These are phyloP conservation scores for Cephus sareptanus DNA, from an alignment of 2,888 invertebrate genomes.

Conservation along the genomic window DNA sequence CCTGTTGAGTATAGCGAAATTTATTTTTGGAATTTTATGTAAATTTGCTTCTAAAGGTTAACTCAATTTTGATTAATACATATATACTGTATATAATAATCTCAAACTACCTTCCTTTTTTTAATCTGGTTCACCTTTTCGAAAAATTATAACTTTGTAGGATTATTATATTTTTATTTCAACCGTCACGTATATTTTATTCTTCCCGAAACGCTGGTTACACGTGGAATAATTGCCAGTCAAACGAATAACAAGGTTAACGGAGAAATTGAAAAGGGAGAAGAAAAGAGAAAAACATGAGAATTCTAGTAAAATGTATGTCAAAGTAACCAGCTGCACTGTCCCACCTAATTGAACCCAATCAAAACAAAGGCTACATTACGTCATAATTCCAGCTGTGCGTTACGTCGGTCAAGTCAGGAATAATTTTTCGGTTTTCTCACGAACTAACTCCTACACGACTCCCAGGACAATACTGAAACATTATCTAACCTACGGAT, in stretches of 20 bases:
- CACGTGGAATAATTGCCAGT: no score
- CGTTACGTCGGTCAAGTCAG: background rate
- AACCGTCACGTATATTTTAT: no score
- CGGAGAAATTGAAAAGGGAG: background rate
- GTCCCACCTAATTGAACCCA: background rate
- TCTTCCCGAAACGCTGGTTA: no score
- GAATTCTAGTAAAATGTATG: background rate
- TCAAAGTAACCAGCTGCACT: background rate
- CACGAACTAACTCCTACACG: background rate
- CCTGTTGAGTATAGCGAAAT: background rate
- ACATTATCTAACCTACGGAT: background rate
- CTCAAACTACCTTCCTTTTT: background rate
- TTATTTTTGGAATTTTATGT: background rate
- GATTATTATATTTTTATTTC: no score
- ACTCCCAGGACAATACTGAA: background rate
- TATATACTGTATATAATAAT: no score
- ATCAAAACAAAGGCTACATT: background rate
- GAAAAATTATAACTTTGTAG: background rate
- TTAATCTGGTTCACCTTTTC: background rate
- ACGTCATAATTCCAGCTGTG: background rate
- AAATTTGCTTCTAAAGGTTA: background rate
- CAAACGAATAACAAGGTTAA: no score
- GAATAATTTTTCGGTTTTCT: background rate
- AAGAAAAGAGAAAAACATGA: background rate
- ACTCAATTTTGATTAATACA: background rate